These are phyloP conservation scores for Otus sunia DNA, from an alignment of 2,113 vertebrate genomes.

Conservation along the genomic window DNA sequence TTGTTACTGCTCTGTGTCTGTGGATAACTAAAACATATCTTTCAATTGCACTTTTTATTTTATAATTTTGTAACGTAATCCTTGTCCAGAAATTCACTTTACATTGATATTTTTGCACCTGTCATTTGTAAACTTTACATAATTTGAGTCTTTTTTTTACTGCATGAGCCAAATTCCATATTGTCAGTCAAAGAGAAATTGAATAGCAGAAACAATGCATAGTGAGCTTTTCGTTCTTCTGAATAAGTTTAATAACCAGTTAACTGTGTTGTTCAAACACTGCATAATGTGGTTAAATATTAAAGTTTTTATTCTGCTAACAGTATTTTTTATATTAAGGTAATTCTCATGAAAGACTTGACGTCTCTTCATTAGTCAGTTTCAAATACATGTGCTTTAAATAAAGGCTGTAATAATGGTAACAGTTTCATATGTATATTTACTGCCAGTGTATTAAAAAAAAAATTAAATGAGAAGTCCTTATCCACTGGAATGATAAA, in stretches of 20 bases:
- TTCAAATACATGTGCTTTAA: background rate
- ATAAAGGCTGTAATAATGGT: background rate
- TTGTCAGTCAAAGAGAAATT: background rate
- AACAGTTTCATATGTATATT: background rate
- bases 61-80: background rate
- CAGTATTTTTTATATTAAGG: background rate
- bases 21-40: background rate
- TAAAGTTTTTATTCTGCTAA: background rate
- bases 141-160: background rate
- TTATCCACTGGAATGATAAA: background rate
- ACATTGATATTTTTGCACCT: background rate
- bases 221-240: background rate
- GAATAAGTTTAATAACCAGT: background rate
- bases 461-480: background rate
- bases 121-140: background rate
- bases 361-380: background rate
- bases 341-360: background rate
- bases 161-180: background rate
- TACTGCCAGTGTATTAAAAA: background rate
- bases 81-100: background rate
- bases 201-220: background rate
- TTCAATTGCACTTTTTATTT: background rate
- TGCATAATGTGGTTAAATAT: background rate
- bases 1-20: background rate
- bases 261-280: background rate